A percentile compares a stretch with the other conserved stretches of the same genome.
These are phyloP conservation scores for Paramormyrops hopkinsi DNA, from an alignment of 2,797 vertebrate genomes.

Conservation along the genomic window DNA sequence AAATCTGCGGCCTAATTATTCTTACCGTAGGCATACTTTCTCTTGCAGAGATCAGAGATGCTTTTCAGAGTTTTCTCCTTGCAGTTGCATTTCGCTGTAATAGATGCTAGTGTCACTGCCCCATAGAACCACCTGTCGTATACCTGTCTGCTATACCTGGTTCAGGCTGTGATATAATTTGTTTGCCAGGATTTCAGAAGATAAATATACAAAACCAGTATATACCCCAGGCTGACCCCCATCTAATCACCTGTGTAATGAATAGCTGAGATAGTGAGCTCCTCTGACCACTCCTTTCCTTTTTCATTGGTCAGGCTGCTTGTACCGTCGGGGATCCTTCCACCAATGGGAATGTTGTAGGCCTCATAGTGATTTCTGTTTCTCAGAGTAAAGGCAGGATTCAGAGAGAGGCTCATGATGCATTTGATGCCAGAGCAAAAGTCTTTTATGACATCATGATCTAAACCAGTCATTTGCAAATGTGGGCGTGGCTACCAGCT, in stretches of 20 bases:
- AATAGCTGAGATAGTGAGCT: slow-evolving; percentile 74
- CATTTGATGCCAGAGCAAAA: not conserved
- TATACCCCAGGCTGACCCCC: not conserved
- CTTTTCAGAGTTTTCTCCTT: slow-evolving; percentile 75
- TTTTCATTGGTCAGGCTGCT: slow-evolving; percentile 58
- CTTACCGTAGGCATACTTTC: slow-evolving; percentile 79
- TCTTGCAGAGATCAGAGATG: slow-evolving; percentile 72
- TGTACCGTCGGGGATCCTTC: slow-evolving; percentile 67
- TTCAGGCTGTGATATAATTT: not conserved
- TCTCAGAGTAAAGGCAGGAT: not conserved
- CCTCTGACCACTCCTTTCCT: slow-evolving; percentile 63
- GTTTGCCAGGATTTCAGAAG: not conserved
- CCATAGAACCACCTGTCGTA: not conserved
- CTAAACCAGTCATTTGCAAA: not conserved
- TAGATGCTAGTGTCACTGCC: not conserved
- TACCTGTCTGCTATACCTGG: not conserved
- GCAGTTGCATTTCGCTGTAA: slow-evolving; percentile 78
- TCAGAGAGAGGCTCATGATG: not conserved
- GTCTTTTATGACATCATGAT: not conserved
- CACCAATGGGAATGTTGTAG: slow-evolving; percentile 71
- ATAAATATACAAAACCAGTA: not conserved
- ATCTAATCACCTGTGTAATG: slow-evolving; percentile 68
- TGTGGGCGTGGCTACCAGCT: not conserved
- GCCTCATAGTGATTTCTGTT: slow-evolving; percentile 60
- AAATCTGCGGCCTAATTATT: not conserved